Base-by-base conservation (phyloP, 1,140 invertebrate genomes). In the Polypedilum vanderplanki region DNA sequence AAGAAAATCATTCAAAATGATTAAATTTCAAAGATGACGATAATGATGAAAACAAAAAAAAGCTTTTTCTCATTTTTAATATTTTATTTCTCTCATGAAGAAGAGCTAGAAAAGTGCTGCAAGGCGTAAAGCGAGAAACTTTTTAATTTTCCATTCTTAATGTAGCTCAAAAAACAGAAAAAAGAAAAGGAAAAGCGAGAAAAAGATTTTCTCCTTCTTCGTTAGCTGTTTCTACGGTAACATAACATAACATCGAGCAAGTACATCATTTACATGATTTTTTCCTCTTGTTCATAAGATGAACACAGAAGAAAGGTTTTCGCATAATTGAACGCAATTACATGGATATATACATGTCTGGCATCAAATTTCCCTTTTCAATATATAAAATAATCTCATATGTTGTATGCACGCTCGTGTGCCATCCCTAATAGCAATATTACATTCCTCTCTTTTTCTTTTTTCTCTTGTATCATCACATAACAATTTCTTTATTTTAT, bases 261-360 rank as follows among this genome's bases (percentile, higher is more conserved):
- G 12, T n/a, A 57, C 46, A 57, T 57, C 46, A 57, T 57, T 57
- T 57, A 57, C 46, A 57, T 57, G 46, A n/a, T 57, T 57, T 57
- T 57, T n/a, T n/a, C 3, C 0, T 57, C 46, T 15, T 15, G 10
- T 57, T 15, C n/a, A 12, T 33, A 57, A n/a, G 46, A n/a, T 57
- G 46, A n/a, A 33, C 2, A 33, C 24, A 33, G 24, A 57, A 57
- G 12, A 57, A 57, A 57, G 12, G 12, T n/a, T 57, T 57, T 57
- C 46, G 46, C 46, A 57, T 57, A 57, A 57, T n/a, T 57, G 46
- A 57, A 57, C 46, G 24, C 24, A 33, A 57, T 57, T 57, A 4
- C n/a, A 57, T 12, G 46, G 12, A n/a, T 12, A 12, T 57, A 57
- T 12, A 12, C 15, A 57, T 57, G 46, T 57, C 46, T 57, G 46